Evolutionary conservation across 2,113 vertebrate genomes (phyloP), one percentile per base, ranked within the genome.

Genomic region (Ornithorhynchus anatinus): DNA sequence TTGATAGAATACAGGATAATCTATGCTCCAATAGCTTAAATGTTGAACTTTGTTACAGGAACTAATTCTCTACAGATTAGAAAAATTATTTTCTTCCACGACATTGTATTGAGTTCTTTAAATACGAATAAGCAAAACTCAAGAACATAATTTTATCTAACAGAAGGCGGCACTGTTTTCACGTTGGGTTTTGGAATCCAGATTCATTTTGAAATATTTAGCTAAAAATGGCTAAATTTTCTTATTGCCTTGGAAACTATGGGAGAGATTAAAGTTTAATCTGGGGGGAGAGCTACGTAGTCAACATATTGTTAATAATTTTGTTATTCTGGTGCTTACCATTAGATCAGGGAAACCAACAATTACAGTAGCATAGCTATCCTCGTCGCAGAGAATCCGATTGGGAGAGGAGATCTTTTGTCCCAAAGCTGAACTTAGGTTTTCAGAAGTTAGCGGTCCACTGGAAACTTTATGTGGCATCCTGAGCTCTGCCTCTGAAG

Each of bases 301-400:
- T 40, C 29, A 14, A 65, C 75, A 59, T 59, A 11, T 5, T n/a
- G 27, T 20, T 17, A 44, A 72, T 19, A 29, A 50, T 29, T 36
- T n/a, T 69, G 72, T 67, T 79, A 72, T 4, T 33, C 2, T 4
- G 25, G 5, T 73, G 63, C 91, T 95, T 91, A 98, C 97, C 96
- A 97, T 91, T 33, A 99, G 96, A 81, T 99, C 97, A 42, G 98
- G 98, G 84, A 99, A 99, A 59, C 97, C 98, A 47, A 99, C 79
- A 4, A 99, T 69, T 35, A 99, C 12, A 20, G 86, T 92, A 11
- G 96, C 97, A 6, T 94, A 99, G 82, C 86, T 93, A 33, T 88
- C 77, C 14, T 87, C 75, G 83, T 98, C 96, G 4, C 94, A 92
- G 71, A 97, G 73, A 7, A 99, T 36, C n/a, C 97, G 95, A 87